A percentile compares a stretch with the other conserved stretches of the same genome.
Evolutionary conservation across 2,113 vertebrate genomes (phyloP).

Genomic region (Alouatta palliata): DNA sequence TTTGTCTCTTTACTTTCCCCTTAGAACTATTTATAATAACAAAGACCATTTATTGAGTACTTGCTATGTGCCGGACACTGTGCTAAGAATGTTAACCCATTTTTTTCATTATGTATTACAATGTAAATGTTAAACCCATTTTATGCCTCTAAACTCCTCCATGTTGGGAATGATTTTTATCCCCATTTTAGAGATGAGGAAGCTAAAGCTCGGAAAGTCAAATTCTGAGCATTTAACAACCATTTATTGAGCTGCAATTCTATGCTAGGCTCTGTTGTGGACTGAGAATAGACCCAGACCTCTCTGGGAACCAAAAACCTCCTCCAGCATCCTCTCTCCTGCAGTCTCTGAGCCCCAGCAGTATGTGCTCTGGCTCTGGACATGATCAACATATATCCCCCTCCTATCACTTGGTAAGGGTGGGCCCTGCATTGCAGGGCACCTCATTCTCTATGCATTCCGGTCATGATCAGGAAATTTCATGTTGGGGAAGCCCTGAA

Average conservation of each 20-base stretch:
- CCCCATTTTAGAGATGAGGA: background rate
- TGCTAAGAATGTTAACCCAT: background rate
- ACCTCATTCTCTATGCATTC: background rate
- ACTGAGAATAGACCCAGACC: background rate
- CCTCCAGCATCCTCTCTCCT: background rate
- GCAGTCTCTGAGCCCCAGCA: background rate
- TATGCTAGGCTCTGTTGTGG: background rate
- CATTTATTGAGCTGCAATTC: background rate
- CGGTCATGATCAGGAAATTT: background rate
- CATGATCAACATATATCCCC: accelerated
- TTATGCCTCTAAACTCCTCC: accelerated
- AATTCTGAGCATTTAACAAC: background rate
- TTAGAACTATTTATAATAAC: background rate
- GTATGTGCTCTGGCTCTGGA: background rate
- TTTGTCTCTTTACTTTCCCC: background rate
- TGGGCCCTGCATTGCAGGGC: background rate
- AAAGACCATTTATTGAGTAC: too few relatives aligned
- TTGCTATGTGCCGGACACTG: background rate
- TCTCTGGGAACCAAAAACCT: background rate
- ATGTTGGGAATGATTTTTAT: accelerated
- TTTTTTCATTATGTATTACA: too few relatives aligned
- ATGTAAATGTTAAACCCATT: background rate
- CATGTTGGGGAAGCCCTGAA: background rate
- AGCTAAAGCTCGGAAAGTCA: too few relatives aligned
- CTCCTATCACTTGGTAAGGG: background rate